Evolutionary conservation across 2,797 vertebrate genomes (phyloP).

Genomic region (Gambelia wislizenii): DNA sequence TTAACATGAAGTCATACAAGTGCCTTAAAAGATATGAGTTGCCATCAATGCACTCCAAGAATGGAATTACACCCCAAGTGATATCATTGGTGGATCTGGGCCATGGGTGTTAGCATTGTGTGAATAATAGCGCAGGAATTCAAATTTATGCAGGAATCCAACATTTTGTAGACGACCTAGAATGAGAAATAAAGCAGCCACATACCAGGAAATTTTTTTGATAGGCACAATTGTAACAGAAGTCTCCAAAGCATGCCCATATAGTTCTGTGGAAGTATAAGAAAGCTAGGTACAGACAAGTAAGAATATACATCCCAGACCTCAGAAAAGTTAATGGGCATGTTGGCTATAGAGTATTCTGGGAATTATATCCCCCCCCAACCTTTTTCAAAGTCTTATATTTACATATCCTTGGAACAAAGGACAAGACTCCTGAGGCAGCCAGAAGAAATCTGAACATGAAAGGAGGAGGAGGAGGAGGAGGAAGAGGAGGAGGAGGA

Average conservation of each 20-base stretch:
- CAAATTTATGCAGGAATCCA: constrained; percentile 63
- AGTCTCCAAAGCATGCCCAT: not conserved
- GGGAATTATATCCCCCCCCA: no score
- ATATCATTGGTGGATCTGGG: constrained; percentile 25
- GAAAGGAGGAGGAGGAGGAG: not conserved
- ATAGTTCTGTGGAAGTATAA: not conserved
- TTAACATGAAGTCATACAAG: constrained; percentile 13
- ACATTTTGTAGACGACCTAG: constrained; percentile 25
- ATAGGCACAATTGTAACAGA: not conserved
- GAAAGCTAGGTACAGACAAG: not conserved
- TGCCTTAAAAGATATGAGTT: constrained; percentile 9
- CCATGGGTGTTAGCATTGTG: constrained; percentile 35
- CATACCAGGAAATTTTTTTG: not conserved
- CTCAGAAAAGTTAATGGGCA: no score
- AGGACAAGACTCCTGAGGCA: not conserved
- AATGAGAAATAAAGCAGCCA: constrained; percentile 11
- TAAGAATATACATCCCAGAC: not conserved
- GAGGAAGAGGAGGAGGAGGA: no score
- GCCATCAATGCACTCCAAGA: constrained; percentile 5
- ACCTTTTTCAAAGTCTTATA: not conserved
- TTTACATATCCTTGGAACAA: not conserved
- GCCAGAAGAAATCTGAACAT: not conserved
- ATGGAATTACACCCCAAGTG: constrained; percentile 29
- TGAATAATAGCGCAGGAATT: constrained; percentile 60
- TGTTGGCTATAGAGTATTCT: no score